A percentile compares a stretch with the other conserved stretches of the same genome.
phyloP scores from a whole-genome alignment of 2,888 invertebrate genomes.

The Lycocerus yunnanus region DNA sequence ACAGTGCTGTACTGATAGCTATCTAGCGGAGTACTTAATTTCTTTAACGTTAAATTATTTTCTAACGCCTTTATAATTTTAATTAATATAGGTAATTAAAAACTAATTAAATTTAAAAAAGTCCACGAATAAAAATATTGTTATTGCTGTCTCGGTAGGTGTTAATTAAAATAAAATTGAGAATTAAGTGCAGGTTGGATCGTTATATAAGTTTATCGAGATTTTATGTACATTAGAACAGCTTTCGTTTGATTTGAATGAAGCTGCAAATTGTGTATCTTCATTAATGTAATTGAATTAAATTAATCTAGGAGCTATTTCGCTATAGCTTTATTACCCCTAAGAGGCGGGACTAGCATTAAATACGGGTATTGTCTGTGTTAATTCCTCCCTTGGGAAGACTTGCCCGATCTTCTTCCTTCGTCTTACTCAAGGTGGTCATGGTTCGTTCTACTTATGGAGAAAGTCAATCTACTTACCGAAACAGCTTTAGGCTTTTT shows the following conservation, averaged over 20 bases:
- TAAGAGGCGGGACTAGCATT: slow-evolving; percentile 47
- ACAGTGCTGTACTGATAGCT: not conserved
- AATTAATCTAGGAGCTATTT: slow-evolving; percentile 58
- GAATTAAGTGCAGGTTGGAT: not conserved
- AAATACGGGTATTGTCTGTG: slow-evolving; percentile 53
- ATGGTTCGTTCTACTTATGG: slow-evolving; percentile 29
- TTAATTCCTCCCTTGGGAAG: slow-evolving; percentile 53
- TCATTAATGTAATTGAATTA: slow-evolving; percentile 63
- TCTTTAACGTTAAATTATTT: not conserved
- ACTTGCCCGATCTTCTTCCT: slow-evolving; percentile 46
- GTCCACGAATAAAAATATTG: not conserved
- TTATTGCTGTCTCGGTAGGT: not conserved
- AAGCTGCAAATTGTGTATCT: slow-evolving; percentile 57
- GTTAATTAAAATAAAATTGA: not conserved
- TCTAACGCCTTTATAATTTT: not conserved
- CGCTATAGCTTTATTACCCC: slow-evolving; percentile 51
- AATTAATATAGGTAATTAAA: not conserved
- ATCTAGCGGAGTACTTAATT: not conserved
- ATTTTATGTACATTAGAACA: not conserved
- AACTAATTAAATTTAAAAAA: not conserved
- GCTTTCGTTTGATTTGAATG: slow-evolving; percentile 44
- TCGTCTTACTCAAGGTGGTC: slow-evolving; percentile 36
- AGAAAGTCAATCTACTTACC: slow-evolving; percentile 32
- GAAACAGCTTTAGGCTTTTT: slow-evolving; percentile 34
- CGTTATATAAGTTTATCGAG: not conserved